phyloP scores from a whole-genome alignment of 2,797 vertebrate species.

The Potorous gilbertii region DNA sequence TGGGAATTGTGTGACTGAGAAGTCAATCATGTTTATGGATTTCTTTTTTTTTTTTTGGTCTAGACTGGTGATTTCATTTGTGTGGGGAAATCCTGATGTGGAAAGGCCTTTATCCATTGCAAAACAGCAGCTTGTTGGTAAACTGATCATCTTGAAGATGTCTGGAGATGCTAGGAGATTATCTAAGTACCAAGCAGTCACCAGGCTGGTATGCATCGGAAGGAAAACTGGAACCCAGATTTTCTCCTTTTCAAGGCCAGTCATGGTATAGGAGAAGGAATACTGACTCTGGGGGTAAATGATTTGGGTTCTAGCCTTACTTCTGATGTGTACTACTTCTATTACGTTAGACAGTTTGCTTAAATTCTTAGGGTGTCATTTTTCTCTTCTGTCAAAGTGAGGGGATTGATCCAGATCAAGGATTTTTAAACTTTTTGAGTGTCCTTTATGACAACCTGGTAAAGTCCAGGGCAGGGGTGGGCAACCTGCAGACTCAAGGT shows the following conservation, averaged over 20 bases:
- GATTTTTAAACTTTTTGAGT: not conserved
- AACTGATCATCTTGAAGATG: not conserved
- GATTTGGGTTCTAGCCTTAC: not conserved
- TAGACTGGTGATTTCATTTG: not conserved
- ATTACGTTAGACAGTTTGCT: not conserved
- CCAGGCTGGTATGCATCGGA: not conserved
- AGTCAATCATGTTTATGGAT: not conserved
- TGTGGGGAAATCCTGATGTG: not conserved
- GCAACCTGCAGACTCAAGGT: no score
- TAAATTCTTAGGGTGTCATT: not conserved
- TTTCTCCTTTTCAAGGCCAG: not conserved
- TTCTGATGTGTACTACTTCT: not conserved
- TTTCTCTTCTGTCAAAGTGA: not conserved
- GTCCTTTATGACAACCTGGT: not conserved
- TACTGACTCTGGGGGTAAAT: not conserved
- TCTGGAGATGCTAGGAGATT: not conserved
- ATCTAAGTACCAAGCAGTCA: not conserved
- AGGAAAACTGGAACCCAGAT: not conserved
- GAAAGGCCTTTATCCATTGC: not conserved
- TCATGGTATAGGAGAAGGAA: not conserved
- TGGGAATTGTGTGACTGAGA: not conserved
- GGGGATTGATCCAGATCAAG: not conserved
- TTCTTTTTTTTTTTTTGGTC: not conserved
- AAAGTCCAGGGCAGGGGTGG: not conserved
- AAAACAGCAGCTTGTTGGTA: not conserved